phyloP scores from a whole-genome alignment of 2,113 vertebrate genomes.

The Oncorhynchus mykiss region DNA sequence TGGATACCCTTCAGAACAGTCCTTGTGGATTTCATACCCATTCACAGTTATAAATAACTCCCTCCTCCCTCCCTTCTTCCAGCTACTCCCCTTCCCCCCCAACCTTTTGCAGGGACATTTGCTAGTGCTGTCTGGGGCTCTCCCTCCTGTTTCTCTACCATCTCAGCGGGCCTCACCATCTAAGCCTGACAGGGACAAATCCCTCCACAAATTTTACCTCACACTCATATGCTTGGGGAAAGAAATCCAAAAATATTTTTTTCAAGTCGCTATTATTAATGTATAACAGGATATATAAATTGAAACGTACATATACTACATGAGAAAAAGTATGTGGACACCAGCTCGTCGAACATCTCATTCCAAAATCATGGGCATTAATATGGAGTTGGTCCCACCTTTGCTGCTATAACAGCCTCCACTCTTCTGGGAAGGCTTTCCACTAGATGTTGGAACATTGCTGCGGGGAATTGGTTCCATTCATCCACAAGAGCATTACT shows the following conservation, averaged over 20 bases:
- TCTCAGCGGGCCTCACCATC: constrained; percentile 46
- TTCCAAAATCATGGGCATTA: too few relatives aligned
- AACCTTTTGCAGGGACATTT: constrained; percentile 48
- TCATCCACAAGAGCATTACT: too few relatives aligned
- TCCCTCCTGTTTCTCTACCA: constrained; percentile 33
- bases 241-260: background rate
- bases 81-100: constrained; percentile 18
- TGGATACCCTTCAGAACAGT: constrained; percentile 2
- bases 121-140: constrained; percentile 61
- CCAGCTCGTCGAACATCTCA: too few relatives aligned
- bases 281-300: background rate
- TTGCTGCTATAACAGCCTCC: too few relatives aligned
- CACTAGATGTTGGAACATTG: too few relatives aligned
- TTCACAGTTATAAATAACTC: constrained; percentile 78
- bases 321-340: too few relatives aligned
- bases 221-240: constrained; percentile 14
- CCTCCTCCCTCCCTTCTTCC: constrained; percentile 20
- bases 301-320: too few relatives aligned
- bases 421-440: too few relatives aligned
- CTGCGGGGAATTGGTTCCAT: too few relatives aligned
- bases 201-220: constrained; percentile 23
- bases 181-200: constrained; percentile 50
- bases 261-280: background rate
- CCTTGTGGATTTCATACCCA: constrained; percentile 51
- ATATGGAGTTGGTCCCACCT: too few relatives aligned